Evolutionary conservation across 1,140 invertebrate genomes (phyloP).

Genomic region (Hyposmocoma kahamanoa): DNA sequence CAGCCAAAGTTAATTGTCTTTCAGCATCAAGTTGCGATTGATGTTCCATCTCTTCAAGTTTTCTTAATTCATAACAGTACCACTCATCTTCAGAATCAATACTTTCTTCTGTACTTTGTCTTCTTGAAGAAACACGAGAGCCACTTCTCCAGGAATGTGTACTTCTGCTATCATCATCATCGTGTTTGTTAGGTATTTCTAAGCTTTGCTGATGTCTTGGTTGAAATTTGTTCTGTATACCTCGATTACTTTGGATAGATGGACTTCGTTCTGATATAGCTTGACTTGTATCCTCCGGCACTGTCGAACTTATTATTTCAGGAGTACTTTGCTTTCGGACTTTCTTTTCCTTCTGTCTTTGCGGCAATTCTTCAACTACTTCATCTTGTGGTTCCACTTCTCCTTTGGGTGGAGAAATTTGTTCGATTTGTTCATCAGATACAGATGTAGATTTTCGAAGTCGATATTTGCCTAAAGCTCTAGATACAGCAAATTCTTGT

Average conservation of each 20-base stretch:
- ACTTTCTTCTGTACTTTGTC: conserved; percentile 93
- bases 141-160: conserved; percentile 90
- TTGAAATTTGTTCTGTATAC: conserved; percentile 75
- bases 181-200: conserved; percentile 84
- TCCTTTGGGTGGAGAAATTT: conserved; percentile 66
- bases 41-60: conserved; percentile 89
- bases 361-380: conserved; percentile 26
- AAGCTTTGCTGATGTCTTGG: conserved; percentile 85
- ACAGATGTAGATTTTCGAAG: conserved; percentile 82
- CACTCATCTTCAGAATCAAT: conserved; percentile 96
- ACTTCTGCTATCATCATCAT: conserved; percentile 89
- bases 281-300: conserved; percentile 68
- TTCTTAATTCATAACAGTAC: conserved; percentile 91
- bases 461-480: conserved; percentile 87
- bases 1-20: conserved; percentile 75
- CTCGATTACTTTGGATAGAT: conserved; percentile 75
- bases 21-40: conserved; percentile 80
- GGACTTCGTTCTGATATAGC: conserved; percentile 77
- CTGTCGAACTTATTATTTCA: conserved; percentile 55
- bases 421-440: conserved; percentile 76
- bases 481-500: conserved; percentile 88
- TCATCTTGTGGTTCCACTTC: conserved; percentile 63
- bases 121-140: conserved; percentile 87
- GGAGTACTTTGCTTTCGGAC: conserved; percentile 52
- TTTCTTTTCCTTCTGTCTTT: conserved; percentile 42